phyloP scores from a whole-genome alignment of 2,888 invertebrate genomes.

The Cheilosia variabilis region DNA sequence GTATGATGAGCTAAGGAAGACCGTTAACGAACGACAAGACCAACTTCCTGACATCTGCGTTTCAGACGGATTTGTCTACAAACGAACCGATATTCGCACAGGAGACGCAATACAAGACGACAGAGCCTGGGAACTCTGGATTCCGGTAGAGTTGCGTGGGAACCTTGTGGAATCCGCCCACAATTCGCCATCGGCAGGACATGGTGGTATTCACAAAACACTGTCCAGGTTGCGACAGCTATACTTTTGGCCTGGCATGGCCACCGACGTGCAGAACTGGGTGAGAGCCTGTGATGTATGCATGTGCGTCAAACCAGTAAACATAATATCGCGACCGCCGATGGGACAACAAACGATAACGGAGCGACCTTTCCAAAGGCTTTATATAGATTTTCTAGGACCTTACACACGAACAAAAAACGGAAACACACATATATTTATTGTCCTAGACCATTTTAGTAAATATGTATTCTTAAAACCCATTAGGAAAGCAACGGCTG shows the following conservation, averaged over 20 bases:
- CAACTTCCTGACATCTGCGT: too few relatives aligned
- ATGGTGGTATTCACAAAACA: background rate
- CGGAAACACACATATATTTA: slow-evolving; percentile 40
- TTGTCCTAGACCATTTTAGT: slow-evolving; percentile 40
- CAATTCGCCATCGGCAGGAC: background rate
- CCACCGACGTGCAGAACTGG: background rate
- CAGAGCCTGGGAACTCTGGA: background rate
- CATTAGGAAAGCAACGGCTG: background rate
- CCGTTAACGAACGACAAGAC: too few relatives aligned
- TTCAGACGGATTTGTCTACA: too few relatives aligned
- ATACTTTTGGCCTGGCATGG: background rate
- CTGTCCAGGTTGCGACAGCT: too few relatives aligned
- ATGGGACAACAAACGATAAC: slow-evolving; percentile 23
- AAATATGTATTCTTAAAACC: background rate
- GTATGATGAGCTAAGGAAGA: too few relatives aligned
- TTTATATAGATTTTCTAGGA: slow-evolving; percentile 57
- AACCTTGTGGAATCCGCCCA: background rate
- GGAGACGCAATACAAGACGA: slow-evolving; percentile 2
- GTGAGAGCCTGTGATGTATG: background rate
- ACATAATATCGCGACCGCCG: slow-evolving; percentile 3
- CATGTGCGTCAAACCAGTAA: background rate
- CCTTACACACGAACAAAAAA: slow-evolving; percentile 44
- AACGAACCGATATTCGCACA: background rate
- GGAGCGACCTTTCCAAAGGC: slow-evolving; percentile 37
- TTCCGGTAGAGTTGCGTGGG: background rate